A percentile compares a stretch with the other conserved stretches of the same genome.
These are phyloP conservation scores for Falco rusticolus DNA, from an alignment of 2,797 vertebrate species.

Conservation along the genomic window DNA sequence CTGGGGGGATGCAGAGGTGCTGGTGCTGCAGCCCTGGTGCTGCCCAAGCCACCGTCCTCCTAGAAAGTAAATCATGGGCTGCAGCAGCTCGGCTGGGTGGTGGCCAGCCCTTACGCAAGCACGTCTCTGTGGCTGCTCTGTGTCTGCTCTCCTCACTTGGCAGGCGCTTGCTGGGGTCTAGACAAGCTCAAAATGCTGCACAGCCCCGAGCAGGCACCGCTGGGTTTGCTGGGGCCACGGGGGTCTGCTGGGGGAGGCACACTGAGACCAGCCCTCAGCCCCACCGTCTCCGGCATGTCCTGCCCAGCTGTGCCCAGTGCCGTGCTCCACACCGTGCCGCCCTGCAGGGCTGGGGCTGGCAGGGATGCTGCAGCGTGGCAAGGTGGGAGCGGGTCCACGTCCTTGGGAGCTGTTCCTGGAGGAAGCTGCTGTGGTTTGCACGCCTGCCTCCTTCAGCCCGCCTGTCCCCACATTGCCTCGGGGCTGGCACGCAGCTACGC, in stretches of 20 bases:
- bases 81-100: neutral
- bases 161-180: neutral
- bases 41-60: neutral
- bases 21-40: accelerated
- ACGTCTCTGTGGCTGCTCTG: neutral
- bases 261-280: accelerated
- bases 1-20: accelerated
- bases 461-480: neutral
- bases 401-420: neutral
- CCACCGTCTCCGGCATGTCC: accelerated
- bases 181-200: neutral
- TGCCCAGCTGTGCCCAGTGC: neutral
- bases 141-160: neutral
- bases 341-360: neutral
- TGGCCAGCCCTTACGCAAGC: constrained; percentile 20
- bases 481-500: neutral
- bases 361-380: neutral
- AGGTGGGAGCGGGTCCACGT: neutral
- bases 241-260: neutral
- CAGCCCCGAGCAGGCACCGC: neutral
- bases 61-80: neutral
- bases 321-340: neutral
- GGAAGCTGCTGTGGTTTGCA: neutral
- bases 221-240: no score
- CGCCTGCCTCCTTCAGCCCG: neutral